These are phyloP conservation scores for Sphaeridia pumilis DNA, from an alignment of 2,888 invertebrate species.

Conservation along the genomic window DNA sequence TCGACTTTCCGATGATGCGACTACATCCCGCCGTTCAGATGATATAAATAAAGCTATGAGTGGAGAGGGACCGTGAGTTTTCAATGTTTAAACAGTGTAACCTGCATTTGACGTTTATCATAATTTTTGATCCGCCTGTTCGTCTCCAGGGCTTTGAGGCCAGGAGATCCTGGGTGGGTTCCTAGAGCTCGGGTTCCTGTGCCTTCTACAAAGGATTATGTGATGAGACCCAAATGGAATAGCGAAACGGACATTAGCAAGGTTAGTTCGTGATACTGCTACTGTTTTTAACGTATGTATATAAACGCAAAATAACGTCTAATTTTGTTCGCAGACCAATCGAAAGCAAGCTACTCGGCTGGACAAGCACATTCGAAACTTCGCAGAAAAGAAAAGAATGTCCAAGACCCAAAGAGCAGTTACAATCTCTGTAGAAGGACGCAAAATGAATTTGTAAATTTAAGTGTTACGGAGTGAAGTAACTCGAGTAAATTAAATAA, in stretches of 20 bases:
- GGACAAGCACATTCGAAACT: conserved; percentile 84
- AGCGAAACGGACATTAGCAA: conserved; percentile 74
- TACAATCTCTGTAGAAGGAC: conserved; percentile 89
- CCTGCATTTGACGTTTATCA: not conserved
- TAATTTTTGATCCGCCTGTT: not conserved
- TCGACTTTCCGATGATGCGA: conserved; percentile 40
- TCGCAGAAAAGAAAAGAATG: conserved; percentile 69
- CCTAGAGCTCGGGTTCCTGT: conserved; percentile 85
- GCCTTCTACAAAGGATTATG: conserved; percentile 93
- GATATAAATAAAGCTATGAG: conserved; percentile 54
- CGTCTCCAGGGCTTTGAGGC: conserved; percentile 54
- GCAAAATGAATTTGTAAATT: conserved; percentile 86
- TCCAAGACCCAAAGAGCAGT: conserved; percentile 74
- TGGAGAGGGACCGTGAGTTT: conserved; percentile 41
- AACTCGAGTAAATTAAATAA: too few relatives aligned
- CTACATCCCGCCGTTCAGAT: conserved; percentile 45
- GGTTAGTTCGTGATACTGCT: conserved; percentile 44
- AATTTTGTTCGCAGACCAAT: conserved; percentile 9
- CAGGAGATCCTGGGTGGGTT: conserved; percentile 93
- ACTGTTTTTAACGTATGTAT: too few relatives aligned
- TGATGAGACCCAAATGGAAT: conserved; percentile 82
- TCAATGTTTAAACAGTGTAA: not conserved
- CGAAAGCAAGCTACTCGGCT: conserved; percentile 70
- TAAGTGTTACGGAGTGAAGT: too few relatives aligned
- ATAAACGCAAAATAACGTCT: too few relatives aligned